Base-by-base conservation (phyloP, 2,113 vertebrate genomes). In the Eira barbara region DNA sequence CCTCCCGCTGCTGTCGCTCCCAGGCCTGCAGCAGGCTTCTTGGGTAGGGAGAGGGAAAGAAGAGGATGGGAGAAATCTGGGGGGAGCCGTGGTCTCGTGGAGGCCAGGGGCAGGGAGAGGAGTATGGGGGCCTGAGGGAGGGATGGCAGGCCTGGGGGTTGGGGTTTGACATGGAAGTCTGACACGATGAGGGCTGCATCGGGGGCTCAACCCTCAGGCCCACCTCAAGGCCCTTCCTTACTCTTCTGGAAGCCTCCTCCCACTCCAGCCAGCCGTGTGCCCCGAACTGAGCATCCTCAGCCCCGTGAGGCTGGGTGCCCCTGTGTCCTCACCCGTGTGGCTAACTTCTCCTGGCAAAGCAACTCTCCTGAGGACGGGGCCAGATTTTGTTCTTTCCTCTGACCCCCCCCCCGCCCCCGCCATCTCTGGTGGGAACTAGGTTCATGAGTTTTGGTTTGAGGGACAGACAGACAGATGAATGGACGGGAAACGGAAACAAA, bases 11-110 rank as follows among this genome's bases (percentile, higher is more conserved):
- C 59, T 79, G 98, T 39, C 0, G 82, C 18, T 98, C 97, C 98
- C 98, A 98, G 55, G 96, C 76, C 78, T 52, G 52, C 80, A 98
- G 82, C 55, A 98, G 94, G 79, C 61, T 91, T 82, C 98, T 98
- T n/a, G 57, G 9, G 42, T 34, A 25, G 47, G 15, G n/a, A 45
- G 10, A 69, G 36, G 52, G 45, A 59, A 45, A 39, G 13, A 1
- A 34, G 45, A 13, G n/a, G 3, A 18, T 13, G 45, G 59, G 7
- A 67, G 39, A 52, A 6, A 42, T 10, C 27, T 2, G 2, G 0
- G 7, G 63, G 87, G 23, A 15, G 11, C 42, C 69, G 59, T 55
- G 86, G 31, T 21, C 69, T 49, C 39, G 1, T 1, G n/a, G 31
- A 59, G 34, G 34, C 20, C 29, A 65, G n/a, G 74, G 74, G n/a